Base-by-base conservation (phyloP, 2,888 invertebrate genomes). In the Eueremaeus valkanovi region DNA sequence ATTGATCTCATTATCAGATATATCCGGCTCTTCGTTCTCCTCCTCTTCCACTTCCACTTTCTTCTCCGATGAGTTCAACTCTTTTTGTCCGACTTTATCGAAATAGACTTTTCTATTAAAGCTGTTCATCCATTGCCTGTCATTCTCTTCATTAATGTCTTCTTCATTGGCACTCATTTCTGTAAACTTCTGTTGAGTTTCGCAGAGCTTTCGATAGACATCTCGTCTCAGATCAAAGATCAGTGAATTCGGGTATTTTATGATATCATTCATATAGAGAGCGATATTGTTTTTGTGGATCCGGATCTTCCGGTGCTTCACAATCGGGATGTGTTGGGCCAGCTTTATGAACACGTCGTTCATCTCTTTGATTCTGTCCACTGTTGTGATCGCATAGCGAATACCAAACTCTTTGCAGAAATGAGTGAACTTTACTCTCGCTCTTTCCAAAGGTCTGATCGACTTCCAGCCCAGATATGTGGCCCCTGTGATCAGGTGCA, bases 121-220 rank as follows among this genome's bases (percentile, higher is more conserved):
- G 42, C 40, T 68, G 21, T 68, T 68, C 68, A 68, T 68, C 68
- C 68, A 68, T 36, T 33, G 36, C 1, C n/a, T 36, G 42, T 68
- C 63, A 5, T 63, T 21, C 3, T 68, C 68, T 5, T 68, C 42
- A 24, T 18, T n/a, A 33, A 31, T n/a, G 18, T 63, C 36, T 11
- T 63, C 31, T 21, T 2, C 21, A 27, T 29, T 58, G 24, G 27
- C 0, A n/a, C n/a, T n/a, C n/a, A n/a, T n/a, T n/a, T n/a, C n/a
- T n/a, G n/a, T n/a, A n/a, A n/a, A n/a, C n/a, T n/a, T n/a, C n/a
- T n/a, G n/a, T n/a, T n/a, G n/a, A n/a, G n/a, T n/a, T n/a, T n/a
- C n/a, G n/a, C n/a, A n/a, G n/a, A n/a, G n/a, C 33, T 61, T 31
- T 1, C 18, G 31, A 68, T 42, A 68, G 42, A 68, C 40, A 36